A percentile compares a stretch with the other conserved stretches of the same genome.
These are phyloP conservation scores for Selenia dentaria DNA, from an alignment of 2,888 invertebrate species.

Conservation along the genomic window DNA sequence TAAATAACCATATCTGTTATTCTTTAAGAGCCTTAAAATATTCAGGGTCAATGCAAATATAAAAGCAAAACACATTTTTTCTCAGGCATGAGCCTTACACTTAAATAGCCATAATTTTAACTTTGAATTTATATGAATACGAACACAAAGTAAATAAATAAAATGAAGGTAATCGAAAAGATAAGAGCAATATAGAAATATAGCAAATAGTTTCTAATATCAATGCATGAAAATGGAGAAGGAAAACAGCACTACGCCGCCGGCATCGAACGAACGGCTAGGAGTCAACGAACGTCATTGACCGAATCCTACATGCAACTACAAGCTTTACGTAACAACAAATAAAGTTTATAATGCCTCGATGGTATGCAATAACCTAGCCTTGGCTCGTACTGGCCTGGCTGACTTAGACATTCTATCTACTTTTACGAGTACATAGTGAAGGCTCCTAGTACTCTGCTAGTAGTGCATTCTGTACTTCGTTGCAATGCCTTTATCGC, in stretches of 20 bases:
- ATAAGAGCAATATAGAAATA: slow-evolving; percentile 46
- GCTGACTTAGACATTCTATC: slow-evolving; percentile 85
- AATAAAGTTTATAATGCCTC: slow-evolving; percentile 53
- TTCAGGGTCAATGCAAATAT: too few species aligned
- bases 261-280: slow-evolving; percentile 73
- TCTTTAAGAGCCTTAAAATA: too few species aligned
- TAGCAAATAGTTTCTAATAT: slow-evolving; percentile 78
- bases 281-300: slow-evolving; percentile 84
- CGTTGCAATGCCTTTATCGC: slow-evolving; percentile 58
- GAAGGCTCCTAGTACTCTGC: slow-evolving; percentile 72
- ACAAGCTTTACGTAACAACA: slow-evolving; percentile 36
- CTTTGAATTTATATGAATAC: too few species aligned
- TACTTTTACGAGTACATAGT: slow-evolving; percentile 82
- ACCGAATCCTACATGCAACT: slow-evolving; percentile 47
- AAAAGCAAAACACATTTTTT: too few species aligned
- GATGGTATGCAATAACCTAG: slow-evolving; percentile 62
- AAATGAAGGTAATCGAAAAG: too few species aligned
- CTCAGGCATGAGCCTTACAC: too few species aligned
- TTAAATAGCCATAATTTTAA: too few species aligned
- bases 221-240: slow-evolving; percentile 82
- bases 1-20: too few species aligned
- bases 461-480: slow-evolving; percentile 60
- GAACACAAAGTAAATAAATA: too few species aligned
- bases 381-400: slow-evolving; percentile 84
- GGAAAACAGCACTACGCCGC: slow-evolving; percentile 82